A percentile compares a stretch with the other conserved stretches of the same genome.
Conservation (phyloP, 1,140 invertebrate genomes). For the Calosoma granatense region DNA sequence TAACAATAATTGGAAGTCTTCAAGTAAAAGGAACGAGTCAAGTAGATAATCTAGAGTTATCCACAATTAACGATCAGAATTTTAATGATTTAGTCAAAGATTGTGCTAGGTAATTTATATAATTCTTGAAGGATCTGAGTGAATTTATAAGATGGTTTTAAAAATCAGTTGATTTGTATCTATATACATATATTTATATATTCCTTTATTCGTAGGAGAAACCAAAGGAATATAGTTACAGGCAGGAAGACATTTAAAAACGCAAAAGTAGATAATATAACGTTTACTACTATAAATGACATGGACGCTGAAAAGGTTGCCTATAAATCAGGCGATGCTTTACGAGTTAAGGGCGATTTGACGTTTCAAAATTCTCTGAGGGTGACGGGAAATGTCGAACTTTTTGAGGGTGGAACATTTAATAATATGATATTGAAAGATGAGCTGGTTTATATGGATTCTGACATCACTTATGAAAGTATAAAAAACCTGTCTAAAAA, state of each 20-base stretch:
- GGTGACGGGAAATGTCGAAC: constrained; percentile 15
- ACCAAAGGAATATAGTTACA: constrained; percentile 12
- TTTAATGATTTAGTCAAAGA: constrained; percentile 20
- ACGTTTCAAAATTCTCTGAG: constrained; percentile 20
- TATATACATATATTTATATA: constrained; percentile 1
- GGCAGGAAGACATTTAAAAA: constrained; percentile 23
- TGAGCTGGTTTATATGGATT: constrained; percentile 17
- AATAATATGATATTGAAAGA: constrained; percentile 20
- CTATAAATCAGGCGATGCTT: constrained; percentile 12
- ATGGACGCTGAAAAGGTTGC: constrained; percentile 14
- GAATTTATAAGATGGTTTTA: too few species aligned
- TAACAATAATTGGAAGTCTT: constrained; percentile 20
- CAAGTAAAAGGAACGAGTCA: constrained; percentile 22
- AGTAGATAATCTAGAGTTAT: constrained; percentile 18
- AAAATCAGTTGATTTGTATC: too few species aligned
- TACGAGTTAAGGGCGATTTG: constrained; percentile 20
- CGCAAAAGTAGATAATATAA: constrained; percentile 18
- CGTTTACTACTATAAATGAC: constrained; percentile 24
- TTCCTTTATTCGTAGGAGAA: constrained; percentile 17
- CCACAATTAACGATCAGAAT: constrained; percentile 19
- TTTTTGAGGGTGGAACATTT: constrained; percentile 11
- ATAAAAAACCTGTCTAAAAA: too few species aligned
- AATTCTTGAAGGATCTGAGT: too few species aligned
- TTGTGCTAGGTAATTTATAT: constrained; percentile 20
- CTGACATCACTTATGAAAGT: neutral